phyloP scores from a whole-genome alignment of 2,113 vertebrate genomes.

The Sminthopsis crassicaudata region DNA sequence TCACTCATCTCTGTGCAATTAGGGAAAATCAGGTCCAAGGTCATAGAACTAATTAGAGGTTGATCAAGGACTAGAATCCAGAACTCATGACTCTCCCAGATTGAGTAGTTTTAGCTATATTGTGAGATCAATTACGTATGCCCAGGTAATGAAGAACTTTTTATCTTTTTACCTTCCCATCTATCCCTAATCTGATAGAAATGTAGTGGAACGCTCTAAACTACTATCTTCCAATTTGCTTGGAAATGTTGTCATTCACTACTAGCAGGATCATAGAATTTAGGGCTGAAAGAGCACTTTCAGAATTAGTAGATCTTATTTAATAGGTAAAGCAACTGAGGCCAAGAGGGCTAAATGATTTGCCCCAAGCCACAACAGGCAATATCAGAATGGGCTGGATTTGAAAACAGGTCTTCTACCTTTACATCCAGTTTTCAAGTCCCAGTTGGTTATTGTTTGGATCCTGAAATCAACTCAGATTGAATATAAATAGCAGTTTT shows the following conservation, averaged over 20 bases:
- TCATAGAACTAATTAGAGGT: background rate
- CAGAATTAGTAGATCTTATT: conserved; percentile 51
- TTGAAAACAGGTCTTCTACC: conserved; percentile 38
- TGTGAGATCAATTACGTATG: background rate
- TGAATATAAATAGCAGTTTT: too few species aligned
- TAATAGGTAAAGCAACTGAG: conserved; percentile 66
- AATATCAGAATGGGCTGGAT: background rate
- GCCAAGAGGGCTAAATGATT: background rate
- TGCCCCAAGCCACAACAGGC: conserved; percentile 52
- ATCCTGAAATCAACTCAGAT: too few species aligned
- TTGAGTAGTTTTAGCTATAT: background rate
- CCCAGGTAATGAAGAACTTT: background rate
- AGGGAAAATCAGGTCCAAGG: background rate
- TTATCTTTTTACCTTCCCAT: background rate
- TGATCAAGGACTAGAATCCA: background rate
- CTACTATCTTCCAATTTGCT: background rate
- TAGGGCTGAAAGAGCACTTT: background rate
- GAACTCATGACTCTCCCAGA: background rate
- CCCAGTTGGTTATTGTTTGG: too few species aligned
- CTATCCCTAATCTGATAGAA: background rate
- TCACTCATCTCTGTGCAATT: background rate
- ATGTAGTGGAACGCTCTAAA: background rate
- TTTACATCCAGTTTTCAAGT: background rate
- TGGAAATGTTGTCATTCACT: background rate
- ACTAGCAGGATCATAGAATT: background rate